These are phyloP conservation scores for Poeciliopsis turrubarensis DNA, from an alignment of 2,113 vertebrate genomes.

Conservation along the genomic window DNA sequence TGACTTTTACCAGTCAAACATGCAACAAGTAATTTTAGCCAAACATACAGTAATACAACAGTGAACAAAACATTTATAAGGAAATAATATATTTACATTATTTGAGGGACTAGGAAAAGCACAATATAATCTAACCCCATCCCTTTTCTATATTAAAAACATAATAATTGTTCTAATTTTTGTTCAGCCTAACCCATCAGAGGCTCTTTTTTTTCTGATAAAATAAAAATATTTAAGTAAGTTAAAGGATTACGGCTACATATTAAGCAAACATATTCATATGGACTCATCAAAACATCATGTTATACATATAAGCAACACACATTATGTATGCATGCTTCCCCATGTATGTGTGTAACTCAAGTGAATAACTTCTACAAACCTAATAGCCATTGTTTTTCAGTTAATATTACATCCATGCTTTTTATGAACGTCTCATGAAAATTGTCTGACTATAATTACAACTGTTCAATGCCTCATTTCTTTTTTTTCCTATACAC, in stretches of 20 bases:
- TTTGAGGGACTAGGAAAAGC: neutral
- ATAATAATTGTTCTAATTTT: too few species aligned
- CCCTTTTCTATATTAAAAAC: too few species aligned
- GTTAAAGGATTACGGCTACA: too few species aligned
- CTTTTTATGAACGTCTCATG: too few species aligned
- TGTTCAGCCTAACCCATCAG: too few species aligned
- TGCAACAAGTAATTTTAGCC: neutral
- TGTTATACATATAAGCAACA: neutral
- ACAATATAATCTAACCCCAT: neutral
- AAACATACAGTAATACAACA: too few species aligned
- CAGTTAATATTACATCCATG: neutral
- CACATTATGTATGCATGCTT: neutral
- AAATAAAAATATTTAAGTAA: too few species aligned
- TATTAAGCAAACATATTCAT: too few species aligned
- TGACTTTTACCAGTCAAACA: neutral
- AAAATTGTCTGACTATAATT: neutral
- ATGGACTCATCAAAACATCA: neutral
- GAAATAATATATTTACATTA: neutral
- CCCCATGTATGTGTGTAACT: neutral
- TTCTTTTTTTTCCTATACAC: slow-evolving; percentile 43
- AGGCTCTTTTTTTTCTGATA: too few species aligned
- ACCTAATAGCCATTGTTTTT: neutral
- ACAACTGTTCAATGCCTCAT: slow-evolving; percentile 34
- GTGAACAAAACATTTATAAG: neutral
- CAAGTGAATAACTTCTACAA: neutral